Evolutionary conservation across 2,888 invertebrate genomes (phyloP), one percentile per base, ranked within the genome.

Genomic region (Pyrrhosoma nymphula): DNA sequence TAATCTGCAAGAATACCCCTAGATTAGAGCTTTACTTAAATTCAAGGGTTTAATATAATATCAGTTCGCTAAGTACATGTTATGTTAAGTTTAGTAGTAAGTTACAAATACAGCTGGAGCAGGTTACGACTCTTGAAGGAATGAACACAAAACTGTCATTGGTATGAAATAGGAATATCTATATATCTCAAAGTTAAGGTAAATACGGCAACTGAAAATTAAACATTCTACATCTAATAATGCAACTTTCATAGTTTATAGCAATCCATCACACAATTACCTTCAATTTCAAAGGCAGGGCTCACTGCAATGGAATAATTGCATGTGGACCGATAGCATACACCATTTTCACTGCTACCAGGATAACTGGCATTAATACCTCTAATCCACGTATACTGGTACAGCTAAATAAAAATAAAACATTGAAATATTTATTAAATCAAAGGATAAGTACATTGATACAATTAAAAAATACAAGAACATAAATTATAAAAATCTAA

Each of bases 281-380:
- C 98, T 96, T 97, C 97, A 96, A 98, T 98, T 18, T 97, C 97
- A 96, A 99, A 99, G 0, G 99, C 99, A n/a, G 99, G 99, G 97
- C 99, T 99, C 20, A 98, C 96, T 0, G 99, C 99, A 96, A 97
- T 97, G 88, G 98, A 98, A 96, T 98, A 98, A 96, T 98, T 98
- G 96, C 98, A 98, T 0, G 98, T 98, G 0, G 98, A 98, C 95
- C 98, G 97, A 89, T 98, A 97, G 96, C 99, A 99, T 95, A 98
- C 97, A 56, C 98, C 98, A 47, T 93, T 75, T 39, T 93, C 93
- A 69, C 55, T 93, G 47, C 20, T 69, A 0, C 56, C 56, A 6
- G 39, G 47, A n/a, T 97, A 98, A 47, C 60, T 90, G 47, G 97
- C 97, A 96, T 98, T 98, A 96, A 98, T 97, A 16, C 98, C 98